These are phyloP conservation scores for Cybosia mesomella DNA, from an alignment of 2,888 invertebrate species.

Conservation along the genomic window DNA sequence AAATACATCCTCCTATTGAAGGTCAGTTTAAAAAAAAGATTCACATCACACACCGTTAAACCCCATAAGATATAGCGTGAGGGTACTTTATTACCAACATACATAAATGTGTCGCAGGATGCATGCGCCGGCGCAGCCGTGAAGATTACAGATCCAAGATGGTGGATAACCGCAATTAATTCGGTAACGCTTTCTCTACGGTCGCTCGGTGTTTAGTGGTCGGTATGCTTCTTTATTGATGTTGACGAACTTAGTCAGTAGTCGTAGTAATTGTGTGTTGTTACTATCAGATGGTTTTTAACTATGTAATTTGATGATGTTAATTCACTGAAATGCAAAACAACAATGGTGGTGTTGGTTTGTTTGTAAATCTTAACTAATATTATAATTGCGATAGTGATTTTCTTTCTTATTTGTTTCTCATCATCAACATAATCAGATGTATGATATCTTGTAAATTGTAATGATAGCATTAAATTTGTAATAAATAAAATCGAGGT, in stretches of 20 bases:
- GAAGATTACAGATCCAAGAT: constrained; percentile 68
- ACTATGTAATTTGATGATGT: constrained; percentile 8
- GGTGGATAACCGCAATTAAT: constrained; percentile 75
- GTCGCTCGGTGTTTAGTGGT: constrained; percentile 32
- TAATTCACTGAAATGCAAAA: neutral
- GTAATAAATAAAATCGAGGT: too few species aligned
- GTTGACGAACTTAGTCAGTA: constrained; percentile 17
- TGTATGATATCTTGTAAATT: too few species aligned
- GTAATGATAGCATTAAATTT: too few species aligned
- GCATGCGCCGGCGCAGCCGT: constrained; percentile 58
- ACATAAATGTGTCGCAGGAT: constrained; percentile 53
- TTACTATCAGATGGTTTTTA: constrained; percentile 9
- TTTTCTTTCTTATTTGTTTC: neutral
- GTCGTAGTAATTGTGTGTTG: neutral
- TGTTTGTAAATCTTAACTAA: neutral
- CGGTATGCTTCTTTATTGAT: constrained; percentile 27
- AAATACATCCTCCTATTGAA: neutral
- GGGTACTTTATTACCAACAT: constrained; percentile 38
- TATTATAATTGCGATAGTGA: neutral
- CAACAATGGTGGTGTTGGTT: neutral
- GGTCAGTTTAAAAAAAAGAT: neutral
- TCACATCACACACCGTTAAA: constrained; percentile 2
- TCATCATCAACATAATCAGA: neutral
- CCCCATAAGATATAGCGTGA: constrained; percentile 15
- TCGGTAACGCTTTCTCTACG: constrained; percentile 80